These are phyloP conservation scores for Jordanella pulchra DNA, from an alignment of 2,797 vertebrate species.

Conservation along the genomic window DNA sequence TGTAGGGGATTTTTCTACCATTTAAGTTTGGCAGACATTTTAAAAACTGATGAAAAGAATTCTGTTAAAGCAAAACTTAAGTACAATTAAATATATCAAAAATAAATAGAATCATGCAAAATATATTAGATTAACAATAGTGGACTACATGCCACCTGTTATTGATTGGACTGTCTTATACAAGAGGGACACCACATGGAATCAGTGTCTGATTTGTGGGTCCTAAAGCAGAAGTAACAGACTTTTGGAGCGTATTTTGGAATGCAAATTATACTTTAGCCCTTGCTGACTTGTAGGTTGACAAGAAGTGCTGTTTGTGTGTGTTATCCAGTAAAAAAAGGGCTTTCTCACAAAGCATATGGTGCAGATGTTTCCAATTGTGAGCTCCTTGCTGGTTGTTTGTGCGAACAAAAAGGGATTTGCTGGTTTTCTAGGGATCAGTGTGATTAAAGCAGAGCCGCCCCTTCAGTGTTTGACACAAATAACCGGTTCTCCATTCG, in stretches of 20 bases:
- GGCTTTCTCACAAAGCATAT: constrained; percentile 70
- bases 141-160: constrained; percentile 56
- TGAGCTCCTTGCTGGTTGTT: constrained; percentile 71
- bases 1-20: constrained; percentile 32
- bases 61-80: constrained; percentile 65
- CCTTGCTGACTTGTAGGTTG: constrained; percentile 61
- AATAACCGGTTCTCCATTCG: constrained; percentile 43
- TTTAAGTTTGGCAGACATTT: constrained; percentile 37
- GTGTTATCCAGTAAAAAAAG: constrained; percentile 50
- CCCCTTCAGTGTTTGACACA: constrained; percentile 52
- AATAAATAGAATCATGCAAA: constrained; percentile 78
- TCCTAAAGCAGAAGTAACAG: constrained; percentile 57
- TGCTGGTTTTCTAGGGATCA: constrained; percentile 71
- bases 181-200: constrained; percentile 44
- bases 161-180: constrained; percentile 46
- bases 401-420: constrained; percentile 27
- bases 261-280: constrained; percentile 74
- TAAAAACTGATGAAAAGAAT: constrained; percentile 21
- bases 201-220: constrained; percentile 42
- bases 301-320: constrained; percentile 66
- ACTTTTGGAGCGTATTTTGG: constrained; percentile 59
- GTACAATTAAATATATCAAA: constrained; percentile 77
- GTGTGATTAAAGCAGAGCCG: constrained; percentile 47
- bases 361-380: constrained; percentile 61
- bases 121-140: constrained; percentile 71